phyloP scores from a whole-genome alignment of 2,797 vertebrate genomes.

The Heliangelus exortis region DNA sequence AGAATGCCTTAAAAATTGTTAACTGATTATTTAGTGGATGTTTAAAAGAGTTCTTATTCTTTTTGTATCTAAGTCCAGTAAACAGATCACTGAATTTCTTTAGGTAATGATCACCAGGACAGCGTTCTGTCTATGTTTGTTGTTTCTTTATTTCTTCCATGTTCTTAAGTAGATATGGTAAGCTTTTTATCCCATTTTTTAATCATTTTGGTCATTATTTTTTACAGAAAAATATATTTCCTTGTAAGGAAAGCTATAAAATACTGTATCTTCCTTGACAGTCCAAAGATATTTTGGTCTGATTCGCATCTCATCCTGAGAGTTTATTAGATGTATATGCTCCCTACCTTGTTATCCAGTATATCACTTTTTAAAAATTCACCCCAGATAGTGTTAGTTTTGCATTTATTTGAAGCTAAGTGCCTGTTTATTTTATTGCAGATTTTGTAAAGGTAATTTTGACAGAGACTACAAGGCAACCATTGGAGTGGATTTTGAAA shows the following conservation, averaged over 20 bases:
- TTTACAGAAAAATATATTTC: not conserved
- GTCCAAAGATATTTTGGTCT: not conserved
- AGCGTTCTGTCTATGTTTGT: not conserved
- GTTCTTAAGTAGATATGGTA: not conserved
- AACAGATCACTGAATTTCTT: not conserved
- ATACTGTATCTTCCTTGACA: not conserved
- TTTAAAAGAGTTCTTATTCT: not conserved
- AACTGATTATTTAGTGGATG: not conserved
- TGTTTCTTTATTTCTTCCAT: not conserved
- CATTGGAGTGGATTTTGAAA: conserved; percentile 94
- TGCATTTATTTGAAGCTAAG: not conserved
- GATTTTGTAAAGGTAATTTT: conserved; percentile 92
- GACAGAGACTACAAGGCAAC: conserved; percentile 92
- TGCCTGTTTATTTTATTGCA: conserved; percentile 33
- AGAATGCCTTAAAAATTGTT: not conserved
- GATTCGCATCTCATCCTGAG: not conserved
- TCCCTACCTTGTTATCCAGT: not conserved
- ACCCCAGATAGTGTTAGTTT: not conserved
- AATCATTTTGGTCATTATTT: not conserved
- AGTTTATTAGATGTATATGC: not conserved
- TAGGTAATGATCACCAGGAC: not conserved
- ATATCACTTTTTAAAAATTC: not conserved
- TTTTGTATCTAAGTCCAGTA: not conserved
- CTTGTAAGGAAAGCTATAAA: not conserved
- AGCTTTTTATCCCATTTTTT: not conserved